A percentile compares a stretch with the other conserved stretches of the same genome.
These are phyloP conservation scores for Ellobius talpinus DNA, from an alignment of 2,113 vertebrate species.

Conservation along the genomic window DNA sequence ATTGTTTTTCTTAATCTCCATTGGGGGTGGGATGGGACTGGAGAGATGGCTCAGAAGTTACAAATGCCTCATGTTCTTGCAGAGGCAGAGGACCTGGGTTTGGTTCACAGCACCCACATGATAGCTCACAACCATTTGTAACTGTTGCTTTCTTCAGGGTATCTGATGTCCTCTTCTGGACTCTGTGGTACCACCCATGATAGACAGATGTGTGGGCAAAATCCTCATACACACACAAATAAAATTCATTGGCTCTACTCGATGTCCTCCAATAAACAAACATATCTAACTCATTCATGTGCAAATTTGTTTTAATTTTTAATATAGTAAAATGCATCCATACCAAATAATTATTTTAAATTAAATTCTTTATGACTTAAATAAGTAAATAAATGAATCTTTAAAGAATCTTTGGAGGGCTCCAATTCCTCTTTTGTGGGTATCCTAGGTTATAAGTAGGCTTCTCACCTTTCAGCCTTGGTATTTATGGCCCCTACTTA, in stretches of 20 bases:
- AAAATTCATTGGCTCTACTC: background rate
- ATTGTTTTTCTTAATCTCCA: background rate
- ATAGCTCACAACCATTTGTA: background rate
- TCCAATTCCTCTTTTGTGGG: background rate
- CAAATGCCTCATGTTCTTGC: background rate
- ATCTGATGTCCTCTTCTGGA: background rate
- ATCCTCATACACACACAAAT: background rate
- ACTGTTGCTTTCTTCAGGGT: background rate
- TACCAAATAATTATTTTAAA: background rate
- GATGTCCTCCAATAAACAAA: background rate
- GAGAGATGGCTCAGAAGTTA: background rate
- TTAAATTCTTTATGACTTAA: background rate
- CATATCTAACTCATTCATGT: background rate
- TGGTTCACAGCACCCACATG: background rate
- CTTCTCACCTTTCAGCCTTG: background rate
- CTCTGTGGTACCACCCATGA: background rate
- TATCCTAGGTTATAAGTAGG: background rate
- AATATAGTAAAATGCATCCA: background rate
- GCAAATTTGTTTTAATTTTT: background rate
- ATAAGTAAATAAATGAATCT: background rate
- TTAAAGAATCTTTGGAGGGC: background rate
- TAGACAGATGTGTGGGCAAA: too few species aligned
- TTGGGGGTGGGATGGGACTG: background rate
- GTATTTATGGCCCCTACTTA: rapidly evolving
- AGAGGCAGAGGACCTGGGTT: background rate